These are phyloP conservation scores for Rhombomys opimus DNA, from an alignment of 2,113 vertebrate species.

Conservation along the genomic window DNA sequence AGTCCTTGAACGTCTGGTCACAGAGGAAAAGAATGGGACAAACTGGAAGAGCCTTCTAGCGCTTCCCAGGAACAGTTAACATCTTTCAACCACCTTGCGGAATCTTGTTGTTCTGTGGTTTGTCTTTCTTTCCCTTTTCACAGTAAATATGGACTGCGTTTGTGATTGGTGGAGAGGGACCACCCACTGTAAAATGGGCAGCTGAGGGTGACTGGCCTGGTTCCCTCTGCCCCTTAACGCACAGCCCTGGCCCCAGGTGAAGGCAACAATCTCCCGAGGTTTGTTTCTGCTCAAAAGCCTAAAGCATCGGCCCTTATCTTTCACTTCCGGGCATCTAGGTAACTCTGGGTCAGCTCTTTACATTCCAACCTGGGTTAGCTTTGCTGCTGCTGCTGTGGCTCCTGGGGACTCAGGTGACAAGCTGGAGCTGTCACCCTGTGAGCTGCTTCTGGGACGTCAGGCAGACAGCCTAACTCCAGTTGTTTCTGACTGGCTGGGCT, in stretches of 20 bases:
- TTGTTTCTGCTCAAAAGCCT: neutral
- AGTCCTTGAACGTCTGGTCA: neutral
- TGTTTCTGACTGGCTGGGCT: slow-evolving; percentile 64
- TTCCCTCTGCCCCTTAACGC: neutral
- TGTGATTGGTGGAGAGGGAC: neutral
- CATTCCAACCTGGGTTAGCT: neutral
- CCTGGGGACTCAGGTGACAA: neutral
- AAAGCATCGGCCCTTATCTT: neutral
- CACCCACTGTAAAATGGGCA: neutral
- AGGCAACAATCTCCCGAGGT: neutral
- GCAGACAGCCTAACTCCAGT: slow-evolving; percentile 19
- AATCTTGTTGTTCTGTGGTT: neutral
- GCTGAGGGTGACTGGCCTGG: neutral
- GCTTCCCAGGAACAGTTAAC: neutral
- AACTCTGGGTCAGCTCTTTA: slow-evolving; percentile 2
- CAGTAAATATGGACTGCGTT: neutral
- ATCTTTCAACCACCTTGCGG: neutral
- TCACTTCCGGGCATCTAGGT: neutral
- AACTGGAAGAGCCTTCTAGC: neutral
- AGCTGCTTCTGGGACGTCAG: slow-evolving; percentile 27
- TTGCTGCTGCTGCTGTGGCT: neutral
- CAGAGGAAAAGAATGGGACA: neutral
- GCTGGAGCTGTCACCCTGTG: neutral
- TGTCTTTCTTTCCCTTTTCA: neutral
- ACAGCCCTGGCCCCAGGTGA: neutral